phyloP scores from a whole-genome alignment of 2,113 vertebrate genomes.

The Oncorhynchus nerka region DNA sequence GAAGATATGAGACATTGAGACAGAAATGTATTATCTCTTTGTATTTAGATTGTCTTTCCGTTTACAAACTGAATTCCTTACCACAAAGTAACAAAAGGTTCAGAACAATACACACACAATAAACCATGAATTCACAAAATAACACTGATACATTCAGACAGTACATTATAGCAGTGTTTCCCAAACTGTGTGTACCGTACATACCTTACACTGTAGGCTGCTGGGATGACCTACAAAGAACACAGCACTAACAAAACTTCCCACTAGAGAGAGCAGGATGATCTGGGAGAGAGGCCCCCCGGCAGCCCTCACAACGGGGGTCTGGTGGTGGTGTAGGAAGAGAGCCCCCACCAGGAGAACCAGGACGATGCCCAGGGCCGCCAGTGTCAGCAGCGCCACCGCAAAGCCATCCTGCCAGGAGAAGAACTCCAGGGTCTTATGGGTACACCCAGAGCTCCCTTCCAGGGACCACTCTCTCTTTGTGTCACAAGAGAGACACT shows the following conservation, averaged over 20 bases:
- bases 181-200: too few species aligned
- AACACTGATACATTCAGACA: too few species aligned
- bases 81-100: too few species aligned
- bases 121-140: too few species aligned
- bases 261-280: constrained; percentile 81
- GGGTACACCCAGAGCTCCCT: constrained; percentile 73
- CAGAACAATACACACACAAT: too few species aligned
- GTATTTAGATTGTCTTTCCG: too few species aligned
- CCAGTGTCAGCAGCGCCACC: constrained; percentile 75
- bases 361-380: constrained; percentile 72
- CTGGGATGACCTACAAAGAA: constrained; percentile 83
- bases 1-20: too few species aligned
- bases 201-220: constrained; percentile 68
- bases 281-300: constrained; percentile 80
- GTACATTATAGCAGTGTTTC: too few species aligned
- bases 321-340: constrained; percentile 79
- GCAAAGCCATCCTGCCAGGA: constrained; percentile 80
- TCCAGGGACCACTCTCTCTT: constrained; percentile 77
- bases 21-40: too few species aligned
- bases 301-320: constrained; percentile 81
- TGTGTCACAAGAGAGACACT: constrained; percentile 77
- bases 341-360: constrained; percentile 74
- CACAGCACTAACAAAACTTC: constrained; percentile 77
- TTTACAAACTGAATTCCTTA: too few species aligned
- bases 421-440: constrained; percentile 77